Evolutionary conservation across 1,140 invertebrate genomes (phyloP).

Genomic region (Venturia canescens): DNA sequence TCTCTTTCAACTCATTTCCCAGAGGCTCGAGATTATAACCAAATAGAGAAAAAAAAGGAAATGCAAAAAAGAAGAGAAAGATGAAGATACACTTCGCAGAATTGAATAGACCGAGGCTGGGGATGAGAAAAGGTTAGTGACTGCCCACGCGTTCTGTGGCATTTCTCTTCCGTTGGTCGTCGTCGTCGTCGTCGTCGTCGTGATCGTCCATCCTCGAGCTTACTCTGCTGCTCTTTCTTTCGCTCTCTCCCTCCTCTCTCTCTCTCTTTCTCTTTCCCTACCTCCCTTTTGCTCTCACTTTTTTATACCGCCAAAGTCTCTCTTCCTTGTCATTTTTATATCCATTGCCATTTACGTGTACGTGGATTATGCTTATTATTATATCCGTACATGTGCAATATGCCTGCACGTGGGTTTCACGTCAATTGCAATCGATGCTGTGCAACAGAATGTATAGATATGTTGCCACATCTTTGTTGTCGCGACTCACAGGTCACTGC

Average conservation of each 20-base stretch:
- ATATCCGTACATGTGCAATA: constrained; percentile 42
- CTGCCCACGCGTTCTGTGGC: constrained; percentile 14
- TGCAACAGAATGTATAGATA: neutral
- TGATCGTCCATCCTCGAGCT: constrained; percentile 44
- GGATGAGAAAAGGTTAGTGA: constrained; percentile 21
- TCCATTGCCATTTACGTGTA: constrained; percentile 38
- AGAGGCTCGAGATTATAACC: constrained; percentile 2
- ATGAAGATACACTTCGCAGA: constrained; percentile 4
- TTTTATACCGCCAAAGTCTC: constrained; percentile 15
- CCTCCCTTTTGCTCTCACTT: neutral
- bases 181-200: constrained; percentile 41
- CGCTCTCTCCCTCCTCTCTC: neutral
- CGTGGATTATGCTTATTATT: constrained; percentile 46
- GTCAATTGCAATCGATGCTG: constrained; percentile 45
- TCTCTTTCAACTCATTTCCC: neutral
- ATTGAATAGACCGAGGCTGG: neutral
- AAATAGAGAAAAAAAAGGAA: neutral
- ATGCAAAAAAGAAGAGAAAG: neutral
- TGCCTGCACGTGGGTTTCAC: constrained; percentile 37
- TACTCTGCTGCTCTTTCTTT: neutral
- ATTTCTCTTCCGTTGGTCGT: neutral
- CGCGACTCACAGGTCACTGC: constrained; percentile 32
- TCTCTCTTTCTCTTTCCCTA: neutral
- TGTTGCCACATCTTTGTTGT: constrained; percentile 30
- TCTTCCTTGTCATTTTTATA: constrained; percentile 14